Percentiles rank a stretch among this genome's conserved stretches.
These are phyloP conservation scores for Eurytoma adleriae DNA, from an alignment of 2,888 invertebrate species.

Conservation along the genomic window DNA sequence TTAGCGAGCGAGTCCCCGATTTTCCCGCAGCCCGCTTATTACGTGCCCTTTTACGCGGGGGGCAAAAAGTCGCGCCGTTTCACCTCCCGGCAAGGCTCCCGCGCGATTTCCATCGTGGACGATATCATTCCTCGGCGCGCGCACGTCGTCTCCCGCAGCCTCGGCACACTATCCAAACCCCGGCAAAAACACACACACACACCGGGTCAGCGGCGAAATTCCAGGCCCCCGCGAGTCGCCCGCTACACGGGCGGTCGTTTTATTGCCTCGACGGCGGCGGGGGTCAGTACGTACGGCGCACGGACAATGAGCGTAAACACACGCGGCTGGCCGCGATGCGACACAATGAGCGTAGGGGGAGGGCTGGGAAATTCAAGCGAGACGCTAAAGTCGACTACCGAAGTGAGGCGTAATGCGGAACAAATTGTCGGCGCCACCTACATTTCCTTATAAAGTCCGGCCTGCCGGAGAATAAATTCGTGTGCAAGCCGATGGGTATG, in stretches of 20 bases:
- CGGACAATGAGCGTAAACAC: neutral
- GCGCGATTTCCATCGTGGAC: too few species aligned
- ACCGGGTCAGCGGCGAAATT: neutral
- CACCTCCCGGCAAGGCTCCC: too few species aligned
- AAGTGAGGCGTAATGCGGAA: slow-evolving; percentile 1
- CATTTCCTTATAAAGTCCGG: neutral
- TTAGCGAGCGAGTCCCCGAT: too few species aligned
- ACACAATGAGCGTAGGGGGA: neutral
- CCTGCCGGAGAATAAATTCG: neutral
- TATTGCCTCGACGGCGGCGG: neutral
- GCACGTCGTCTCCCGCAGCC: too few species aligned
- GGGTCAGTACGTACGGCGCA: neutral
- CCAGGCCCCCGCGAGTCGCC: neutral
- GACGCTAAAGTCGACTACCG: neutral
- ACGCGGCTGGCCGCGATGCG: neutral
- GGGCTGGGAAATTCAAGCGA: neutral
- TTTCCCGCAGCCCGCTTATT: too few species aligned
- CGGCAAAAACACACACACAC: neutral
- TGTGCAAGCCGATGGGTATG: neutral
- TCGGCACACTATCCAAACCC: too few species aligned
- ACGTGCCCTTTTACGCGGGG: too few species aligned
- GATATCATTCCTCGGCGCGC: too few species aligned
- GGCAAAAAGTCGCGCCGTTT: too few species aligned
- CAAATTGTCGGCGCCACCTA: neutral
- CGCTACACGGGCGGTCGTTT: neutral